Percentiles rank a stretch among this genome's conserved stretches.
Evolutionary conservation across 2,113 vertebrate genomes (phyloP).

Genomic region (Sorex fumeus): DNA sequence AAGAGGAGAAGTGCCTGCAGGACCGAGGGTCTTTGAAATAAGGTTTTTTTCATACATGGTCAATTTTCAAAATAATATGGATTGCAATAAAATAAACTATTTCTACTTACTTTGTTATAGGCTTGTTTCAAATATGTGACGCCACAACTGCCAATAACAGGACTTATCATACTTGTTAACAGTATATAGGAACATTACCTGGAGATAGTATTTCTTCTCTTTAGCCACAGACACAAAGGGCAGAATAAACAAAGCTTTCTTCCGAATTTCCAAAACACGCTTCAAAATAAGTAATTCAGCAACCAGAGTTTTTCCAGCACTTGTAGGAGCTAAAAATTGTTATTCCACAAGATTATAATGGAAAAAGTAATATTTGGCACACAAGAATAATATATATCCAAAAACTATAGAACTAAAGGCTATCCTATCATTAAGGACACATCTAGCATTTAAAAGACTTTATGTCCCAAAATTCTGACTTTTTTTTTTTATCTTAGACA

Average conservation of each 20-base stretch:
- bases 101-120: constrained; percentile 41
- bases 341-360: constrained; percentile 65
- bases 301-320: constrained; percentile 98
- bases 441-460: constrained; percentile 30
- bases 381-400: constrained; percentile 4
- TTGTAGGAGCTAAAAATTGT: constrained; percentile 94
- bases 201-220: constrained; percentile 97
- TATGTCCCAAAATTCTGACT: constrained; percentile 1
- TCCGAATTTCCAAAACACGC: constrained; percentile 94
- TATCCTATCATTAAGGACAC: too few species aligned
- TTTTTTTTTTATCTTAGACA: too few species aligned
- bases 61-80: constrained; percentile 47
- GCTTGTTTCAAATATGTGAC: constrained; percentile 62
- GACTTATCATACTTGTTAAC: constrained; percentile 39
- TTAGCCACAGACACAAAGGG: constrained; percentile 98
- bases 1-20: too few species aligned
- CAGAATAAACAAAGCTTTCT: constrained; percentile 97
- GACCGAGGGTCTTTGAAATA: too few species aligned
- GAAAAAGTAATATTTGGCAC: constrained; percentile 42
- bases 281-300: constrained; percentile 97
- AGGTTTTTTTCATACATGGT: constrained; percentile 17
- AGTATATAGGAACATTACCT: constrained; percentile 88
- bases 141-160: neutral
- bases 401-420: neutral
- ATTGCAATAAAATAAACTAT: constrained; percentile 33